These are phyloP conservation scores for Hucho hucho DNA, from an alignment of 2,113 vertebrate species.

Conservation along the genomic window DNA sequence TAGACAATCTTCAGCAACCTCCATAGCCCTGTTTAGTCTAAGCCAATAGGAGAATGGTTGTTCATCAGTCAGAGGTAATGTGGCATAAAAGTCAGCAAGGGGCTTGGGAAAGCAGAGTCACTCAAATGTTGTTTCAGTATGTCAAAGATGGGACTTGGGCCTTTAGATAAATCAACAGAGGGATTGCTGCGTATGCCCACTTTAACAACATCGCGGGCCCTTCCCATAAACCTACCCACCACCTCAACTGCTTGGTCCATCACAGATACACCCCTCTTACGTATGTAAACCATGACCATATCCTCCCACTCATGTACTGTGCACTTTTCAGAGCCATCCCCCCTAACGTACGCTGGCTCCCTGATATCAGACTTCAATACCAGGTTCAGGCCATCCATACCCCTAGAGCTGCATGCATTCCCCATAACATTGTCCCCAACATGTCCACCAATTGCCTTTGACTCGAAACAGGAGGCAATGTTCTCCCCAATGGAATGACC, in stretches of 20 bases:
- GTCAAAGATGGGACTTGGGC: constrained; percentile 16
- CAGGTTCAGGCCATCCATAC: neutral
- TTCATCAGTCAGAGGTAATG: constrained; percentile 7
- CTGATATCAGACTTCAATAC: neutral
- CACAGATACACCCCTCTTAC: too few species aligned
- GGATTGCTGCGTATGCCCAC: constrained; percentile 17
- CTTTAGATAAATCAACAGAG: neutral
- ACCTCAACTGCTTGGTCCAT: too few species aligned
- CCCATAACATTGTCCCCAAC: neutral
- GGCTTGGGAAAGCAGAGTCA: constrained; percentile 19
- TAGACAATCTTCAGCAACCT: constrained; percentile 15
- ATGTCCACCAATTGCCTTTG: neutral
- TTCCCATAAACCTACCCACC: constrained; percentile 8
- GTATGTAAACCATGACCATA: too few species aligned
- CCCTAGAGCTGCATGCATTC: neutral
- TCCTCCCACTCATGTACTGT: neutral
- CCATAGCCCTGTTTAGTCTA: constrained; percentile 29
- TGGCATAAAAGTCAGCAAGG: constrained; percentile 1
- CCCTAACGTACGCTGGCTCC: neutral
- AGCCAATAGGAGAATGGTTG: constrained; percentile 25
- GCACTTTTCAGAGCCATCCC: neutral
- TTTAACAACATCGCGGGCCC: constrained; percentile 24
- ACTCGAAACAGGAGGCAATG: constrained; percentile 9
- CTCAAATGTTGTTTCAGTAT: constrained; percentile 20
- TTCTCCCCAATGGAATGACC: constrained; percentile 15